Evolutionary conservation across 1,140 invertebrate species (phyloP).

Genomic region (Scaptomyza pallida): DNA sequence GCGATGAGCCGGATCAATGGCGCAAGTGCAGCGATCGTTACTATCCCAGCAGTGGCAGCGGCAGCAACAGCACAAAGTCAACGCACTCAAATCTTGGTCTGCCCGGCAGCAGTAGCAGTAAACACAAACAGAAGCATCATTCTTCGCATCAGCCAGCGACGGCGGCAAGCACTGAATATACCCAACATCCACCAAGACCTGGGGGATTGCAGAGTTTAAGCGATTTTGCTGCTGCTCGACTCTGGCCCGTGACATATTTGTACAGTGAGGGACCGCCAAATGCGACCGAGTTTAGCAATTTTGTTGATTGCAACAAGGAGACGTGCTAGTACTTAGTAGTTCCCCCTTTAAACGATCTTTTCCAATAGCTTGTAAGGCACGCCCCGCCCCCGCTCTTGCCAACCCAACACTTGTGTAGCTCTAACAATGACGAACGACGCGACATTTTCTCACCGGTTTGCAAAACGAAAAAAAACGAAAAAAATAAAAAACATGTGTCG

Average conservation of each 20-base stretch:
- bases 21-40: constrained; percentile 92
- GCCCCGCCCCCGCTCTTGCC: neutral
- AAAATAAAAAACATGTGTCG: constrained; percentile 25
- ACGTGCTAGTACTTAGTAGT: constrained; percentile 61
- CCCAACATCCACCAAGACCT: constrained; percentile 84
- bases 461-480: constrained; percentile 9
- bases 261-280: constrained; percentile 87
- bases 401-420: neutral
- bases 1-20: constrained; percentile 90
- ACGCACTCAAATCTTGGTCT: constrained; percentile 63
- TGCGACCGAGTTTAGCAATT: constrained; percentile 83
- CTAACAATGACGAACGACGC: constrained; percentile 44
- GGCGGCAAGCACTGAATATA: constrained; percentile 65
- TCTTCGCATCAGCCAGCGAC: constrained; percentile 54
- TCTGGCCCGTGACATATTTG: constrained; percentile 89
- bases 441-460: constrained; percentile 39
- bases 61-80: constrained; percentile 55
- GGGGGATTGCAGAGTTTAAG: constrained; percentile 84
- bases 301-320: constrained; percentile 84
- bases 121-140: constrained; percentile 79
- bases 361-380: constrained; percentile 31
- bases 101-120: constrained; percentile 64
- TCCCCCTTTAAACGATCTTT: constrained; percentile 21
- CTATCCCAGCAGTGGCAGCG: constrained; percentile 85
- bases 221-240: constrained; percentile 84